Base-by-base conservation (phyloP, 2,888 invertebrate species). In the Heteromurus nitidus region DNA sequence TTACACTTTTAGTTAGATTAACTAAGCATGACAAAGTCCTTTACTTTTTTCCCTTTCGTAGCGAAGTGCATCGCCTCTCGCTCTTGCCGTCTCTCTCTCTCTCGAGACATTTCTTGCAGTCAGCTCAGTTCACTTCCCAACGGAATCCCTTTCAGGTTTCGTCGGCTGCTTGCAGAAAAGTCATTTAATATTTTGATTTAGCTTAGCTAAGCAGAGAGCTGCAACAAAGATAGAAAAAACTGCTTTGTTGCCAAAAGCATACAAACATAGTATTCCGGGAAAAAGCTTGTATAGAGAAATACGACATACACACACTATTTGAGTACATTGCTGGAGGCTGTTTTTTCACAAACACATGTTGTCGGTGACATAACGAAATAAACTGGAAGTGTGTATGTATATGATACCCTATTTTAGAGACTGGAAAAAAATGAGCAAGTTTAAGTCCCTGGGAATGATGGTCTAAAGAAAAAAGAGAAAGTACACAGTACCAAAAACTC, bases 1-100 rank as follows among this genome's bases (percentile, higher is more conserved):
- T 53, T 74, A 74, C 73, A 74, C 73, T 74, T 74, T 74, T 74
- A 74, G 64, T 74, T 64, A 64, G 64, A 74, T 74, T 74, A 74
- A 74, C 73, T 74, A 74, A 64, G 73, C 73, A 64, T 74, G 73
- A 74, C 73, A 74, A 64, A 64, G 73, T 74, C 64, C 73, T 64
- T 64, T 74, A 50, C 73, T 50, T 50, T 73, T 73, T 73, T 70
- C 30, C 30, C 3, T 26, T 62, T 28, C 28, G 16, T 24, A 11
- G 30, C n/a, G n/a, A n/a, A n/a, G n/a, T n/a, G n/a, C n/a, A n/a
- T n/a, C n/a, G n/a, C n/a, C n/a, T n/a, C n/a, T n/a, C n/a, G n/a
- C n/a, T n/a, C n/a, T n/a, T 13, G 5, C 36, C 36, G 36, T 13
- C 36, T 9, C 7, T 13, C 36, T 36, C 36, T 36, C 50, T 50